Conservation (phyloP, 2,888 invertebrate species). For the Drosophila nr. perissopoda region DNA sequence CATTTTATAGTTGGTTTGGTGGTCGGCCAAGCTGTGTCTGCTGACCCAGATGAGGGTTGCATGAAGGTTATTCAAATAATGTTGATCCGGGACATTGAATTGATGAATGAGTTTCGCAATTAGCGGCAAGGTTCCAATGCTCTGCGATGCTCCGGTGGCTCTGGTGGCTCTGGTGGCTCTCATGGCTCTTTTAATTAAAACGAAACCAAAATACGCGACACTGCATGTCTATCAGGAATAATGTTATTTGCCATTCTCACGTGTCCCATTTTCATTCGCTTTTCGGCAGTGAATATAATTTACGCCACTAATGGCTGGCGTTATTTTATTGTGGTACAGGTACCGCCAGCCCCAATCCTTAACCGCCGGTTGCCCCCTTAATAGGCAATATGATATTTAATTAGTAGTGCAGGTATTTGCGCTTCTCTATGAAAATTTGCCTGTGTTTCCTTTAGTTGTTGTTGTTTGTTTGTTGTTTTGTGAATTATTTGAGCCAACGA, state of each 20-base stretch:
- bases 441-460: neutral
- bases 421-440: neutral
- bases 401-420: slow-evolving; percentile 2
- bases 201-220: neutral
- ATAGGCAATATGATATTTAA: slow-evolving; percentile 3
- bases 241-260: slow-evolving; percentile 28
- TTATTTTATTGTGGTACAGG: slow-evolving; percentile 5
- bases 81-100: slow-evolving; percentile 1
- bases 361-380: neutral
- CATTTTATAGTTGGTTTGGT: neutral
- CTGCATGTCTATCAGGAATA: slow-evolving; percentile 16
- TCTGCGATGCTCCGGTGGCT: neutral
- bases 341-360: neutral
- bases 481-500: slow-evolving; percentile 9
- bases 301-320: slow-evolving; percentile 35
- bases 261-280: slow-evolving; percentile 21
- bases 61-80: neutral
- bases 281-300: slow-evolving; percentile 28
- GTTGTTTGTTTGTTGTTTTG: neutral
- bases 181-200: neutral
- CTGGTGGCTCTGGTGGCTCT: neutral
- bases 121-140: neutral
- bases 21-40: neutral
- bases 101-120: slow-evolving; percentile 12
- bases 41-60: neutral